phyloP scores from a whole-genome alignment of 2,113 vertebrate species.

The Syngnathus scovelli region DNA sequence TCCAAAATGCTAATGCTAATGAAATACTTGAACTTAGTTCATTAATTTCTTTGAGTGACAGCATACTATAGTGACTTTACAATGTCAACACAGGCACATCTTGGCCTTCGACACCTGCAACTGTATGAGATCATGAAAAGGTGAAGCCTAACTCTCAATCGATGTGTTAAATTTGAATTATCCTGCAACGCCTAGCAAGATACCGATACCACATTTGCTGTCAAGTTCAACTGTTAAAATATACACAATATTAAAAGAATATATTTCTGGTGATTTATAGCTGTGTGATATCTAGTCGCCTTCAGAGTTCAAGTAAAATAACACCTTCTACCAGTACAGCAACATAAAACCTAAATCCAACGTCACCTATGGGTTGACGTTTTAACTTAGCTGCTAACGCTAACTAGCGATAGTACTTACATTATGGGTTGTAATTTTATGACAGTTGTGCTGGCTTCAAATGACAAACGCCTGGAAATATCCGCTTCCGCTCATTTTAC shows the following conservation, averaged over 20 bases:
- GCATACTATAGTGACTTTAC: background rate
- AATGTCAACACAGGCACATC: background rate
- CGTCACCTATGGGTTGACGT: background rate
- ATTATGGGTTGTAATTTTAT: background rate
- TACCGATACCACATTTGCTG: background rate
- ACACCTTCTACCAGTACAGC: background rate
- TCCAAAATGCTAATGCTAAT: too few species aligned
- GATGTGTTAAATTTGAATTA: background rate
- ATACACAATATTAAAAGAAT: too few species aligned
- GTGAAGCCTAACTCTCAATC: background rate
- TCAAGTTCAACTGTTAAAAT: background rate
- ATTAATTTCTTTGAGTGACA: background rate
- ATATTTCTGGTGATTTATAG: too few species aligned
- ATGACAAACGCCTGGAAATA: background rate
- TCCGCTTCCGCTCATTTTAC: background rate
- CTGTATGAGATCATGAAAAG: background rate
- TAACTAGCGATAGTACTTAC: slow-evolving; percentile 6
- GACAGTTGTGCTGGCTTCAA: background rate
- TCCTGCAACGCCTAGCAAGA: background rate
- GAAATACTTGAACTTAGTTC: too few species aligned
- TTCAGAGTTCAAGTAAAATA: background rate
- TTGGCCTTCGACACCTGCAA: background rate
- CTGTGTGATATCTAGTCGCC: background rate
- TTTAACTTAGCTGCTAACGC: slow-evolving; percentile 25
- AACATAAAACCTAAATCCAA: background rate